Percentiles rank a stretch among this genome's conserved stretches.
phyloP scores from a whole-genome alignment of 2,113 vertebrate species.

The Erythrocercus mccallii region DNA sequence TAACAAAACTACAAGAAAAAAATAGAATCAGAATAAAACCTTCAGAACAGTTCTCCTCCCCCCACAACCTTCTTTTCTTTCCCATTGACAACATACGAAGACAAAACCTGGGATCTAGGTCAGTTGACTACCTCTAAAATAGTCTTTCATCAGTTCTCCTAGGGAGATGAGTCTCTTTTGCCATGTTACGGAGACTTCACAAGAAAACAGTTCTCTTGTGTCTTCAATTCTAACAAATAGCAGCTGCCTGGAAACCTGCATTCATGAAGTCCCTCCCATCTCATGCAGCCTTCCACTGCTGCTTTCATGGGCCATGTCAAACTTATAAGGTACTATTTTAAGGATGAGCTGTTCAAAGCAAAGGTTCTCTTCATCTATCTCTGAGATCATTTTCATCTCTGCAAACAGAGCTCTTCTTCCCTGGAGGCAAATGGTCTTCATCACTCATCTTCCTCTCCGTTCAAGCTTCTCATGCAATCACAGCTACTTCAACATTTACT shows the following conservation, averaged over 20 bases:
- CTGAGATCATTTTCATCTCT: neutral
- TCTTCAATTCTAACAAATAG: neutral
- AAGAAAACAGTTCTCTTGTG: neutral
- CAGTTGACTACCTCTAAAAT: neutral
- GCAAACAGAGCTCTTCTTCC: neutral
- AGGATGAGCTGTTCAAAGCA: neutral
- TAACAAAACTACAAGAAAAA: neutral
- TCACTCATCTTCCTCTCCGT: neutral
- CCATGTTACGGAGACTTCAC: neutral
- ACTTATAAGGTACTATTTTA: neutral
- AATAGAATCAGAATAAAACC: neutral
- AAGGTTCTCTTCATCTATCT: neutral
- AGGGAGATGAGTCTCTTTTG: neutral
- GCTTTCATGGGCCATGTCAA: neutral
- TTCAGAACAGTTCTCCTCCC: neutral
- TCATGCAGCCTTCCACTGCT: neutral
- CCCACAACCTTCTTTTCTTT: neutral
- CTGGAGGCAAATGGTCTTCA: neutral
- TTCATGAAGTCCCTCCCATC: neutral
- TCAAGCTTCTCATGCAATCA: neutral
- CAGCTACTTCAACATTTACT: neutral
- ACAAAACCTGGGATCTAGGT: neutral
- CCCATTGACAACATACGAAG: neutral
- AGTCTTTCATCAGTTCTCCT: neutral
- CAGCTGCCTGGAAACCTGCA: neutral